Evolutionary conservation across 1,140 invertebrate species (phyloP).

Genomic region (Elysia chlorotica): DNA sequence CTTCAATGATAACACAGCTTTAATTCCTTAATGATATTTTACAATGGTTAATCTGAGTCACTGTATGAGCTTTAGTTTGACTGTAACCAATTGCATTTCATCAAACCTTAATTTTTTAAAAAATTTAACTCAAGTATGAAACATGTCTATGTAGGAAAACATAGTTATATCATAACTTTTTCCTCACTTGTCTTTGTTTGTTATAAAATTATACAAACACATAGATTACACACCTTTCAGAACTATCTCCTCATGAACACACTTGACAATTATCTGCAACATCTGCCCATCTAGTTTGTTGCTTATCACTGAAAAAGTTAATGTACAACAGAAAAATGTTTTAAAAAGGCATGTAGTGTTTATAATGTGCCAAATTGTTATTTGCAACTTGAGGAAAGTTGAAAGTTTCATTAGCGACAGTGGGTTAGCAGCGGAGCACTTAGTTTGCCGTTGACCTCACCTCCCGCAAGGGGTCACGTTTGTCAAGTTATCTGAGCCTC

Average conservation of each 20-base stretch:
- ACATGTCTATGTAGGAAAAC: background rate
- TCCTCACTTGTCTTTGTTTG: background rate
- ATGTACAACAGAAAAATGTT: too few species aligned
- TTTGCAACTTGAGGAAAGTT: too few species aligned
- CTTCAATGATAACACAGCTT: too few species aligned
- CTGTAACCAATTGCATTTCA: background rate
- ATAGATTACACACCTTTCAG: slow-evolving; percentile 30
- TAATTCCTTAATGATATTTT: too few species aligned
- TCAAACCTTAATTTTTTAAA: background rate
- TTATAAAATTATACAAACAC: background rate
- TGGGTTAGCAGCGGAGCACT: too few species aligned
- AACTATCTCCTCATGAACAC: slow-evolving; percentile 41
- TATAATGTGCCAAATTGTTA: too few species aligned
- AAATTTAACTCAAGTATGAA: background rate
- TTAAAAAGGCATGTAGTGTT: too few species aligned
- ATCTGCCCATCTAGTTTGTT: slow-evolving; percentile 54
- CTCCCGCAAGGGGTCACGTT: too few species aligned
- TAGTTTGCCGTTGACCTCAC: too few species aligned
- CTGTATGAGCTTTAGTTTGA: background rate
- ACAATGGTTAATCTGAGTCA: background rate
- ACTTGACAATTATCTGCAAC: slow-evolving; percentile 43
- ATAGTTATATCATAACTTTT: background rate
- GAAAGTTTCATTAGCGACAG: too few species aligned
- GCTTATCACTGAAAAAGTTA: slow-evolving; percentile 51
- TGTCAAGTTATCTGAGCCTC: too few species aligned